These are phyloP conservation scores for Scyliorhinus canicula DNA, from an alignment of 2,797 vertebrate genomes.

Conservation along the genomic window DNA sequence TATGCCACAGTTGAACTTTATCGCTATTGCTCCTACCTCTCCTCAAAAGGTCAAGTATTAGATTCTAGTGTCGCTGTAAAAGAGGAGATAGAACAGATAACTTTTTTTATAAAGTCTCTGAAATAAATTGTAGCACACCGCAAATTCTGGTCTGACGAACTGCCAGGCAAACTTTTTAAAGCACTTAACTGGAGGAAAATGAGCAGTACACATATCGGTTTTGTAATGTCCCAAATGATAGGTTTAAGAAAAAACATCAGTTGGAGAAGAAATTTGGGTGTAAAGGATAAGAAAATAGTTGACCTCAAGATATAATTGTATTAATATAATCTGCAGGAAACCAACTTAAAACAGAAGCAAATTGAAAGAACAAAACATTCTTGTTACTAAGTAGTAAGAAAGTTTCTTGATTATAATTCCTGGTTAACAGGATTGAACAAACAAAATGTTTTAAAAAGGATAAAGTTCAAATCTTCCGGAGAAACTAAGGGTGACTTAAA, in stretches of 20 bases:
- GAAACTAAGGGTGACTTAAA: not conserved
- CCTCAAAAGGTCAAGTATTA: not conserved
- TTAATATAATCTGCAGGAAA: not conserved
- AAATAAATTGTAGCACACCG: not conserved
- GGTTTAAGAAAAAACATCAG: not conserved
- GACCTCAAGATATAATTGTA: not conserved
- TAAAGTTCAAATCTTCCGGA: not conserved
- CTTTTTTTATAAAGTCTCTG: too few species aligned
- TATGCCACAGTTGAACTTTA: not conserved
- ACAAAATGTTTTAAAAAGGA: conserved; percentile 19
- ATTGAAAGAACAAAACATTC: conserved; percentile 43
- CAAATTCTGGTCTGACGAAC: not conserved
- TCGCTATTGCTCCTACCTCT: too few species aligned
- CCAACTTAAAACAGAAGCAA: not conserved
- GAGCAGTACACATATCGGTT: not conserved
- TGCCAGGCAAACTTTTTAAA: not conserved
- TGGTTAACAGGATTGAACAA: not conserved
- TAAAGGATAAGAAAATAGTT: not conserved
- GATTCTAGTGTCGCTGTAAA: not conserved
- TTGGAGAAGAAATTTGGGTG: not conserved
- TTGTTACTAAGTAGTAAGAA: conserved; percentile 41
- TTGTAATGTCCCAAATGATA: not conserved
- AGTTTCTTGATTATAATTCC: conserved; percentile 39
- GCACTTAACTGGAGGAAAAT: not conserved
- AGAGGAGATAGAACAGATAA: not conserved